These are phyloP conservation scores for Volucella bombylans DNA, from an alignment of 2,888 invertebrate species.

Conservation along the genomic window DNA sequence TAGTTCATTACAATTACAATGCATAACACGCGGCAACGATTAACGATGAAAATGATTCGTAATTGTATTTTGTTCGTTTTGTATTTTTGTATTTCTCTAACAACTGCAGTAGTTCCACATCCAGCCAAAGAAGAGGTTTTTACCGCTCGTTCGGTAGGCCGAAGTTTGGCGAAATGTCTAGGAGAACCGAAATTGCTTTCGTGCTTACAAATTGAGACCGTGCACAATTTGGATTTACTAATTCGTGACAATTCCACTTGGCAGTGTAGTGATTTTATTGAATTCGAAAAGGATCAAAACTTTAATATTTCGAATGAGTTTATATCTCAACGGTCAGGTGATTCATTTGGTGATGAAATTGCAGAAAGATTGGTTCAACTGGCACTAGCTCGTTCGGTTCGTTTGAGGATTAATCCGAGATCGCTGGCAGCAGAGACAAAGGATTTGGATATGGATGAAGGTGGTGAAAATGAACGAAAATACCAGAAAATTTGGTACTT, in stretches of 20 bases:
- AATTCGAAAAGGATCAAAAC: conserved; percentile 76
- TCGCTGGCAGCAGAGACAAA: conserved; percentile 35
- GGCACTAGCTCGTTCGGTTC: conserved; percentile 77
- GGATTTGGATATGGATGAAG: conserved; percentile 76
- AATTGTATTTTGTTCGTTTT: not conserved
- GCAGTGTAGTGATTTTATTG: conserved; percentile 79
- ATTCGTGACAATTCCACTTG: conserved; percentile 80
- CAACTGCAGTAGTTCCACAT: conserved; percentile 8
- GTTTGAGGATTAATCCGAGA: conserved; percentile 74
- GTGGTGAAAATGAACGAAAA: conserved; percentile 76
- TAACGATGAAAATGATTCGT: conserved; percentile 19
- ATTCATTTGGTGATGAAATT: conserved; percentile 70
- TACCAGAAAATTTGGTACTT: conserved; percentile 77
- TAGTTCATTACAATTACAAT: conserved; percentile 32
- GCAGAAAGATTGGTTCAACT: conserved; percentile 77
- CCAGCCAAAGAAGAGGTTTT: conserved; percentile 34
- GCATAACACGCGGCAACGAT: conserved; percentile 3
- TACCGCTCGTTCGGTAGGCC: conserved; percentile 76
- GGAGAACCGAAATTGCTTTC: conserved; percentile 72
- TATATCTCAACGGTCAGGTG: not conserved
- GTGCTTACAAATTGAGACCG: conserved; percentile 82
- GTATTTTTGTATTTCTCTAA: conserved; percentile 5
- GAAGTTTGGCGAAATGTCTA: conserved; percentile 78
- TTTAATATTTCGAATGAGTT: not conserved
- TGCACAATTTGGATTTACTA: conserved; percentile 82